A percentile compares a stretch with the other conserved stretches of the same genome.
Conservation (phyloP, 2,888 invertebrate genomes). For the Drosophila anomelani region DNA sequence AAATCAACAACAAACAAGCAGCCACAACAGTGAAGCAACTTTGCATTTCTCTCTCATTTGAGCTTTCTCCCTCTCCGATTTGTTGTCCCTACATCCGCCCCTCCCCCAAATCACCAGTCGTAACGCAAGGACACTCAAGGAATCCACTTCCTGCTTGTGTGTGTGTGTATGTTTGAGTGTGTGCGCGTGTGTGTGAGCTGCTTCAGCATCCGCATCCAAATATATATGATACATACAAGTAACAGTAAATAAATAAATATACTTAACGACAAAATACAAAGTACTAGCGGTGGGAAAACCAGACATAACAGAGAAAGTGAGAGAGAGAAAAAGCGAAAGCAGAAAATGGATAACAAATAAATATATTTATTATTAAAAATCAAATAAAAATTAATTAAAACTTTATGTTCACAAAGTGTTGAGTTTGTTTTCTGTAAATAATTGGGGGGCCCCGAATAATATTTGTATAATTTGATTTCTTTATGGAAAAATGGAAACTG, state of each 20-base stretch:
- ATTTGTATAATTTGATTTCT: too few relatives aligned
- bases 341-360: conserved; percentile 59
- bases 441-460: too few relatives aligned
- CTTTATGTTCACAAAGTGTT: conserved; percentile 63
- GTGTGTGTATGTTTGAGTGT: not conserved
- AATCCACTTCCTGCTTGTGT: conserved; percentile 11
- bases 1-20: not conserved
- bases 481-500: too few relatives aligned
- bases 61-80: conserved; percentile 30
- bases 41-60: conserved; percentile 31
- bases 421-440: conserved; percentile 20
- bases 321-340: conserved; percentile 30
- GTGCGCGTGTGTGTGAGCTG: conserved; percentile 4
- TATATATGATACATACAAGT: conserved; percentile 23
- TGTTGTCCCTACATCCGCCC: conserved; percentile 5
- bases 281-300: conserved; percentile 31
- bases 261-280: conserved; percentile 28
- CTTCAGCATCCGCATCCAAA: conserved; percentile 12
- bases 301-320: conserved; percentile 34
- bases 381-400: conserved; percentile 74
- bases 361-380: conserved; percentile 78
- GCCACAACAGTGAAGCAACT: conserved; percentile 2
- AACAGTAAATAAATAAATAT: conserved; percentile 34
- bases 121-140: conserved; percentile 1
- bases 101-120: not conserved